Evolutionary conservation across 2,113 vertebrate species (phyloP).

Genomic region (Podarcis raffonei): DNA sequence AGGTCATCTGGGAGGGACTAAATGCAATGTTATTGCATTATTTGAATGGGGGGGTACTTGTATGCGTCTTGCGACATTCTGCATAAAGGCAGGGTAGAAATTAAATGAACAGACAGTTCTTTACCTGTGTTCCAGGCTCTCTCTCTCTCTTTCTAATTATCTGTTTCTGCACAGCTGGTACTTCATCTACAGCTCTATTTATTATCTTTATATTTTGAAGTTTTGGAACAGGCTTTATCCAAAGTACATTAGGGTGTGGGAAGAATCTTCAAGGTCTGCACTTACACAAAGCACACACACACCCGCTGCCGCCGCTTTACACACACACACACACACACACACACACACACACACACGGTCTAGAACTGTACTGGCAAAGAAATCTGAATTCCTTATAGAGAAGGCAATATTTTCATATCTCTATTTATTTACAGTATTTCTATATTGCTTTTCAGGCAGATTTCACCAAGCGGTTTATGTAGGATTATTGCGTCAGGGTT

Average conservation of each 20-base stretch:
- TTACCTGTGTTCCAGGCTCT: neutral
- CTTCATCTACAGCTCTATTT: neutral
- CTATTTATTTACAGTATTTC: too few species aligned
- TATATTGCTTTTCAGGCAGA: too few species aligned
- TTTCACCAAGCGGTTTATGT: too few species aligned
- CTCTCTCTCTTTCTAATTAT: neutral
- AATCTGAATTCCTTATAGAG: too few species aligned
- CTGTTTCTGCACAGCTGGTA: neutral
- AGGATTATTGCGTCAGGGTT: too few species aligned
- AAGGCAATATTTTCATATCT: too few species aligned
- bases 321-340: too few species aligned
- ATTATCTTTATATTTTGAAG: too few species aligned
- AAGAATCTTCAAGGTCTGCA: too few species aligned
- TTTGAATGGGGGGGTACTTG: neutral
- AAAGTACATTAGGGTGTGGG: neutral
- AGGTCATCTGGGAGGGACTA: too few species aligned
- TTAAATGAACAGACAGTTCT: neutral
- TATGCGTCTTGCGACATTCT: neutral
- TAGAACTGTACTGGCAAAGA: neutral
- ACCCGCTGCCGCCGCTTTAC: too few species aligned
- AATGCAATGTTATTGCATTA: neutral
- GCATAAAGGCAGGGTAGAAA: neutral
- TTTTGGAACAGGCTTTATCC: neutral
- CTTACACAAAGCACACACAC: neutral
- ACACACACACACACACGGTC: too few species aligned